Evolutionary conservation across 2,888 invertebrate species (phyloP), one percentile per base, ranked within the genome.

Genomic region (Cordylochernes scorpioides): DNA sequence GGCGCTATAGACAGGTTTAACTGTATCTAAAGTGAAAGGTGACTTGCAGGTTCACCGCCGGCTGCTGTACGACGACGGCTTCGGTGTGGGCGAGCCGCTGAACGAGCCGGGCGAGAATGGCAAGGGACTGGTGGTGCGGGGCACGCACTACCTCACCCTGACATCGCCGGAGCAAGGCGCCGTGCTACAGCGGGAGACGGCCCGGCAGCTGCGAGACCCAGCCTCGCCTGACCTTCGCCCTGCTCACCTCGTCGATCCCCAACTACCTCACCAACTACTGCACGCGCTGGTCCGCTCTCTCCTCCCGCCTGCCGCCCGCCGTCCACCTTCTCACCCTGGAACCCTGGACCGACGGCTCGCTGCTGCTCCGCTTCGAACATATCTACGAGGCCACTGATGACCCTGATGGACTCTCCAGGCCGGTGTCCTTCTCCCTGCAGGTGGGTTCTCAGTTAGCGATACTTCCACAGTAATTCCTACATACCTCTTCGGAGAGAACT

Each of bases 51-150:
- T 84, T 2, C 91, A 94, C 46, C 63, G 94, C 30, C 61, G 82
- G 24, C 53, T 78, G 13, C 47, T 82, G 2, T 61, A 63, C 30
- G 94, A 97, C 44, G 94, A 97, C 49, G 71, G 70, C 0, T 80
- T 82, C 44, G 94, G 94, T 0, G 88, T 94, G 0, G 74, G 62
- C 0, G 91, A 94, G 53, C 67, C 84, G 0, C 52, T 94, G 1
- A 75, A 86, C 45, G 94, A 97, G 53, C 61, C 62, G 3, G 41
- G 44, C 0, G 68, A 64, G 0, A 67, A 57, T 32, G 68, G 66
- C 0, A 46, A 51, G 36, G 77, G 77, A 0, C 46, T 78, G 1
- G 65, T 73, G 1, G 69, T 63, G 0, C 55, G 67, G 34, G 75
- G 77, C 0, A 64, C 59, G 10, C 71, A 73, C 43, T 65, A 63